phyloP scores from a whole-genome alignment of 2,797 vertebrate species.

The Bradypodion ventrale region DNA sequence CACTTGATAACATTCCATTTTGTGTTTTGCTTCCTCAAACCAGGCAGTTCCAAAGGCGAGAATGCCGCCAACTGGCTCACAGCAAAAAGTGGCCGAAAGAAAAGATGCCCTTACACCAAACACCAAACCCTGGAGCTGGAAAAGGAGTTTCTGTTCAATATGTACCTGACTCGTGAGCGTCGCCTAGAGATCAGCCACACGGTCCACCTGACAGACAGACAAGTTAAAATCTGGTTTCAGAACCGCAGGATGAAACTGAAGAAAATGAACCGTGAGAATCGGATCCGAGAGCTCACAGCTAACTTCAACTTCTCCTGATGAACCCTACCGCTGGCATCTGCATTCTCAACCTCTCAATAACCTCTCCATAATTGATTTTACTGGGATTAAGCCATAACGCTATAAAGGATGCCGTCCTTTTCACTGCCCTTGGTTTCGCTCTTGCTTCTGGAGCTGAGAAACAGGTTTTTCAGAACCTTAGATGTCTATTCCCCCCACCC shows the following conservation, averaged over 20 bases:
- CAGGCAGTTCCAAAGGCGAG: slow-evolving; percentile 89
- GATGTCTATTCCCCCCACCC: slow-evolving; percentile 18
- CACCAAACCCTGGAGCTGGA: slow-evolving; percentile 98
- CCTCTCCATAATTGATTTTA: slow-evolving; percentile 67
- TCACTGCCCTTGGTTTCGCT: slow-evolving; percentile 35
- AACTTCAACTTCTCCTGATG: slow-evolving; percentile 97
- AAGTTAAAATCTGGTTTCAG: slow-evolving; percentile 99
- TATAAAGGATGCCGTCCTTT: slow-evolving; percentile 53
- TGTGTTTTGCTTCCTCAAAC: slow-evolving; percentile 65
- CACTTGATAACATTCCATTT: slow-evolving; percentile 60
- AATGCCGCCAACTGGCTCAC: slow-evolving; percentile 94
- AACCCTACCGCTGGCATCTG: slow-evolving; percentile 70
- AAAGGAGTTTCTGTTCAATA: slow-evolving; percentile 99
- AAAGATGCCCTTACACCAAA: slow-evolving; percentile 97
- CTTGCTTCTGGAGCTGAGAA: slow-evolving; percentile 50
- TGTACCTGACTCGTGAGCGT: slow-evolving; percentile 99
- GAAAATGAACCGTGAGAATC: slow-evolving; percentile 99
- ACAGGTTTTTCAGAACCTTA: slow-evolving; percentile 51
- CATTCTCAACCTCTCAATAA: slow-evolving; percentile 64
- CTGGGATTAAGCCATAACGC: slow-evolving; percentile 69
- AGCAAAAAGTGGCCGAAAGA: slow-evolving; percentile 97
- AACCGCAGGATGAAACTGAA: slow-evolving; percentile 99
- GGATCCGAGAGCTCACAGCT: slow-evolving; percentile 96
- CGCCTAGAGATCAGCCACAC: slow-evolving; percentile 98
- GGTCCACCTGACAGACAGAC: slow-evolving; percentile 98